Conservation (phyloP, 1,140 invertebrate genomes). For the Euwallacea similis region DNA sequence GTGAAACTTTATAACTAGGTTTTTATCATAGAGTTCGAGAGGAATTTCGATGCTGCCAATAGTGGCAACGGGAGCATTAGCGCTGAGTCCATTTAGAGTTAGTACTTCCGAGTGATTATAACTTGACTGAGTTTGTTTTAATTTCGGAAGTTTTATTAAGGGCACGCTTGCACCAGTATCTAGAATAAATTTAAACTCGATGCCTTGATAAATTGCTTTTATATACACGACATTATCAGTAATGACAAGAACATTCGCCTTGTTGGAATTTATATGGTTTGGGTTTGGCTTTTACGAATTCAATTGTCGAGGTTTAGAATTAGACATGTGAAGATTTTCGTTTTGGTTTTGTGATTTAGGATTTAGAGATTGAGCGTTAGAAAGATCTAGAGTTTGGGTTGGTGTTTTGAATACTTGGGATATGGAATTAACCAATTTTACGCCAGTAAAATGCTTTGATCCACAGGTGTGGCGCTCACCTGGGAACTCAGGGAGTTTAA, state of each 20-base stretch:
- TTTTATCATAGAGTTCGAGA: slow-evolving; percentile 10
- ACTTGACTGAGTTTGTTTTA: slow-evolving; percentile 17
- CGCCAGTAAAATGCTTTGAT: slow-evolving; percentile 18
- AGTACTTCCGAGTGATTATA: slow-evolving; percentile 15
- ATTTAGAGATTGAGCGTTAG: background rate
- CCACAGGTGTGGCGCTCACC: slow-evolving; percentile 18
- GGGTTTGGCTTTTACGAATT: background rate
- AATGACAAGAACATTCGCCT: too few relatives aligned
- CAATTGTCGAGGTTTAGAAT: background rate
- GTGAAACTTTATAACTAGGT: slow-evolving; percentile 34
- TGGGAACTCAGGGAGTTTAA: slow-evolving; percentile 30
- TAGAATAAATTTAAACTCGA: slow-evolving; percentile 30
- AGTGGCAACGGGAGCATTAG: slow-evolving; percentile 10
- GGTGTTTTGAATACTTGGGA: background rate
- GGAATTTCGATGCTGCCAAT: slow-evolving; percentile 4
- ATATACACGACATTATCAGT: too few relatives aligned
- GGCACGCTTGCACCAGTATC: slow-evolving; percentile 34
- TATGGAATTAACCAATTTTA: slow-evolving; percentile 6
- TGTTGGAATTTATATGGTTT: too few relatives aligned
- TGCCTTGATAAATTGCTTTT: too few relatives aligned
- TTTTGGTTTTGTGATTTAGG: background rate
- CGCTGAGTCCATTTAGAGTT: slow-evolving; percentile 26
- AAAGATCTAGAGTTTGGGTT: background rate
- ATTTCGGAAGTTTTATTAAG: slow-evolving; percentile 28
- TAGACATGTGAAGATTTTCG: background rate